Evolutionary conservation across 37 sponge, comb jelly and placozoan species (phyloP).

Genomic region (Mnemiopsis leidyi): DNA sequence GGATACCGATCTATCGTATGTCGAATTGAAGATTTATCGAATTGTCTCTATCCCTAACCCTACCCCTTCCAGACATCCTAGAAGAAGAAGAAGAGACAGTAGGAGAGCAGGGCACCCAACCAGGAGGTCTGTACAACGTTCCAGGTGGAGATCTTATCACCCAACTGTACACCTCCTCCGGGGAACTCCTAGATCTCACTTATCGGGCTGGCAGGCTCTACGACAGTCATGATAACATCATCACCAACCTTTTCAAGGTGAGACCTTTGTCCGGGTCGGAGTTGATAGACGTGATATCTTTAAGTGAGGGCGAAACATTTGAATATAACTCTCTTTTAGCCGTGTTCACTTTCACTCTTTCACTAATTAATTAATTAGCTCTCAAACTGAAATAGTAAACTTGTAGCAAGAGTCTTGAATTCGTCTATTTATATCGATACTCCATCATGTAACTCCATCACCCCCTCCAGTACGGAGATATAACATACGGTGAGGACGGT

Average conservation of each 20-base stretch:
- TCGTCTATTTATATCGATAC: too few relatives aligned
- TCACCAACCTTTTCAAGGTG: slow-evolving; percentile 20
- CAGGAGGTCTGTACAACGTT: neutral
- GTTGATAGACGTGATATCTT: neutral
- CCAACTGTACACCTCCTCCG: neutral
- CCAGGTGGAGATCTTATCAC: neutral
- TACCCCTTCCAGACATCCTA: neutral
- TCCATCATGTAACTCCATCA: too few relatives aligned
- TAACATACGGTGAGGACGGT: neutral
- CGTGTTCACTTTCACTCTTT: too few relatives aligned
- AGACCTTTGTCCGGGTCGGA: neutral
- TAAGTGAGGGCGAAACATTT: too few relatives aligned
- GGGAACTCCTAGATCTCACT: neutral
- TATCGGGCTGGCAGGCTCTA: neutral
- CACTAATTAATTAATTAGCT: too few relatives aligned
- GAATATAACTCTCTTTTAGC: too few relatives aligned
- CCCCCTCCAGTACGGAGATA: slow-evolving; percentile 16
- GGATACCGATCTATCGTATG: too few relatives aligned
- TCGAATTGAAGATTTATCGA: too few relatives aligned
- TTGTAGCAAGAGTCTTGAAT: too few relatives aligned
- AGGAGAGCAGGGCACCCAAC: neutral
- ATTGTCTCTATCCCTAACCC: too few relatives aligned
- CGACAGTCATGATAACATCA: neutral
- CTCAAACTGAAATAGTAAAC: too few relatives aligned
- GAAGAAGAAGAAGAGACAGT: slow-evolving; percentile 18